phyloP scores from a whole-genome alignment of 1,140 invertebrate species.

The Monomorium pharaonis region DNA sequence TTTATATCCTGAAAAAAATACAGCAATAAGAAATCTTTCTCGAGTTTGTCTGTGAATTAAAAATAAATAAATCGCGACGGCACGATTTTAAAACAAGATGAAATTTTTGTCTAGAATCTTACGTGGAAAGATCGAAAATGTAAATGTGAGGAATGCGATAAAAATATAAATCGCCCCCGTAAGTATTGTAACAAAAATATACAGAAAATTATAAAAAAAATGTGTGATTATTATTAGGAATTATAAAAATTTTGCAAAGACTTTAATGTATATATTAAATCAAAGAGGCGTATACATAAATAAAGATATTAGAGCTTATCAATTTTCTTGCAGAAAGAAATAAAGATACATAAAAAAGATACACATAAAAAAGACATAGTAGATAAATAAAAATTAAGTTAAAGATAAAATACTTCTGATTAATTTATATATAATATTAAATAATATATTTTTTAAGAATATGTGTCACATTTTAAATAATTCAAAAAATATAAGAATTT shows the following conservation, averaged over 20 bases:
- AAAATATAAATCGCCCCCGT: slow-evolving; percentile 10
- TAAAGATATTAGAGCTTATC: not conserved
- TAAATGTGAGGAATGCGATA: not conserved
- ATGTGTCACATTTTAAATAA: too few species aligned
- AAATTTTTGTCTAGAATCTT: slow-evolving; percentile 30
- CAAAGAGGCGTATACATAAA: not conserved
- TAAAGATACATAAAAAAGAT: not conserved
- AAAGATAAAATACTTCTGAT: not conserved
- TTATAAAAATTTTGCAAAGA: not conserved
- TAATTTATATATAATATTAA: not conserved
- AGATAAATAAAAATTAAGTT: not conserved
- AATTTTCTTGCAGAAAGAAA: not conserved
- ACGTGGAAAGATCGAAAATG: slow-evolving; percentile 10
- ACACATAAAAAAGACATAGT: not conserved
- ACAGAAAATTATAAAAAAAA: not conserved
- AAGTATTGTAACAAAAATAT: not conserved
- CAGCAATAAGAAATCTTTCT: not conserved
- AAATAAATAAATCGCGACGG: slow-evolving; percentile 23
- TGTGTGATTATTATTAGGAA: not conserved
- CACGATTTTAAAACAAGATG: slow-evolving; percentile 38
- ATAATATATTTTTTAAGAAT: not conserved
- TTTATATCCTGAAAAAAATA: not conserved
- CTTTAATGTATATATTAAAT: not conserved
- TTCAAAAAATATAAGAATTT: too few species aligned
- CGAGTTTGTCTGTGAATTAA: slow-evolving; percentile 13